These are phyloP conservation scores for Poecilia velifera DNA, from an alignment of 2,797 vertebrate species.

Conservation along the genomic window DNA sequence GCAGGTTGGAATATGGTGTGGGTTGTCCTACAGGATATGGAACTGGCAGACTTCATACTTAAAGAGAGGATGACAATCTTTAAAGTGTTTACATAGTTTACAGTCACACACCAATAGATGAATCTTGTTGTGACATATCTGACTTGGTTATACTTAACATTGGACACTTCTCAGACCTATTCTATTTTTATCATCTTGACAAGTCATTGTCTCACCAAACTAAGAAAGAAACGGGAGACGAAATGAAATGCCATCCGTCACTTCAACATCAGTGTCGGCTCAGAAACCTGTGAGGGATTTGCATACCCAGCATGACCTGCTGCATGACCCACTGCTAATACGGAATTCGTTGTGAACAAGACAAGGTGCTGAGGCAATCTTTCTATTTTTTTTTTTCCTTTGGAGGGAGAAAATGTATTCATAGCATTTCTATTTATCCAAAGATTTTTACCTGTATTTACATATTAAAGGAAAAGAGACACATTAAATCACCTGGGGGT, in stretches of 20 bases:
- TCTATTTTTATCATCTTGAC: not conserved
- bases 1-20: not conserved
- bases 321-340: conserved; percentile 21
- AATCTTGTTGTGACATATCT: not conserved
- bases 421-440: conserved; percentile 55
- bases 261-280: conserved; percentile 13
- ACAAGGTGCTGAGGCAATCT: conserved; percentile 27
- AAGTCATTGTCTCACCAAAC: not conserved
- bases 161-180: not conserved
- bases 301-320: conserved; percentile 22
- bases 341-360: conserved; percentile 11
- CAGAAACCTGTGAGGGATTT: conserved; percentile 29
- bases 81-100: not conserved
- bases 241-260: not conserved
- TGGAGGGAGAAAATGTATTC: conserved; percentile 54
- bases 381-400: conserved; percentile 18
- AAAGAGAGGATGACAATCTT: not conserved
- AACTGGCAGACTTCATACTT: not conserved
- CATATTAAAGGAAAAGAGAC: conserved; percentile 29
- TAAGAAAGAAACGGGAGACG: not conserved
- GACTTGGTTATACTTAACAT: not conserved
- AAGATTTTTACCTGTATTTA: conserved; percentile 39
- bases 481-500: conserved; percentile 30
- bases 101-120: not conserved
- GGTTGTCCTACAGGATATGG: not conserved